Evolutionary conservation across 2,797 vertebrate species (phyloP).

Genomic region (Gadopsis marmoratus): DNA sequence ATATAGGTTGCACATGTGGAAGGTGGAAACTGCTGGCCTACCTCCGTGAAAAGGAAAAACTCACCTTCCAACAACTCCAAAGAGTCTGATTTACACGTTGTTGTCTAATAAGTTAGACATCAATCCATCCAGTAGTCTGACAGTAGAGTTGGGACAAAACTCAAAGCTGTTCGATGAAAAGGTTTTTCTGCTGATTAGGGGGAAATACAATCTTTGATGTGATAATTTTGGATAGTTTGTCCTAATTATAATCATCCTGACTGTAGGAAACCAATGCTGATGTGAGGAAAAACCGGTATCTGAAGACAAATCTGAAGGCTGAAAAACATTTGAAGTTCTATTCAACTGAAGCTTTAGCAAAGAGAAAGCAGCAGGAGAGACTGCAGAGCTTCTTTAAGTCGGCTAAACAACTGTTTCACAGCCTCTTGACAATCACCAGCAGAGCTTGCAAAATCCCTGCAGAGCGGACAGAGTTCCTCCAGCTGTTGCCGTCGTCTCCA

Average conservation of each 20-base stretch:
- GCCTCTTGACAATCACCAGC: slow-evolving; percentile 22
- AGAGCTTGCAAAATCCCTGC: slow-evolving; percentile 40
- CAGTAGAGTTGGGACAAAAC: not conserved
- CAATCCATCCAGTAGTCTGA: not conserved
- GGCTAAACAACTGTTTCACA: slow-evolving; percentile 21
- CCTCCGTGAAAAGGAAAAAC: not conserved
- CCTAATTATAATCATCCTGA: not conserved
- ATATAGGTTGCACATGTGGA: too few species aligned
- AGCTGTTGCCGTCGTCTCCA: slow-evolving; percentile 63
- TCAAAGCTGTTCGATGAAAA: not conserved
- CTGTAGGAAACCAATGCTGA: not conserved
- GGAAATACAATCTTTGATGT: not conserved
- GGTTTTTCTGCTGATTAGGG: slow-evolving; percentile 3
- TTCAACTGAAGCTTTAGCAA: not conserved
- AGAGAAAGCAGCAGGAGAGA: slow-evolving; percentile 8
- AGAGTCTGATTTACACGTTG: not conserved
- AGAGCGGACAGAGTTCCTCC: slow-evolving; percentile 41
- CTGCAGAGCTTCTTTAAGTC: slow-evolving; percentile 15
- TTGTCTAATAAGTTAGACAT: not conserved
- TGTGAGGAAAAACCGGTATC: not conserved
- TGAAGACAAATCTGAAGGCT: not conserved
- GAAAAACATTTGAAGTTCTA: not conserved
- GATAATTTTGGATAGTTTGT: not conserved
- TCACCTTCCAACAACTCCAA: not conserved
- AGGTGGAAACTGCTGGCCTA: not conserved